phyloP scores from a whole-genome alignment of 37 sponge, comb jelly and placozoan genomes.

The Diacarnus erythraeanus region DNA sequence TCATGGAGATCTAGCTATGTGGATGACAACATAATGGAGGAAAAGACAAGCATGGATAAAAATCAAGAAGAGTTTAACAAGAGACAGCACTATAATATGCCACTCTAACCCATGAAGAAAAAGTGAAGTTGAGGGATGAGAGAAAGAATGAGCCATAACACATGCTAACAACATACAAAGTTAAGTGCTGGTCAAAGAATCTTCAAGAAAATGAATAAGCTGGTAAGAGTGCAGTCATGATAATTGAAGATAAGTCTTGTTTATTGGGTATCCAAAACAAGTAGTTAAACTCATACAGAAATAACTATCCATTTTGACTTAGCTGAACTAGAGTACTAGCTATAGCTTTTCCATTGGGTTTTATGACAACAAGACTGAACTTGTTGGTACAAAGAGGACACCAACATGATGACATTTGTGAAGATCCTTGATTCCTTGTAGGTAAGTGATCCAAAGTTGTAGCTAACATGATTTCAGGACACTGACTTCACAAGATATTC shows the following conservation, averaged over 20 bases:
- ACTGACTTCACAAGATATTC: no score
- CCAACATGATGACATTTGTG: no score
- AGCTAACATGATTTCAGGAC: no score
- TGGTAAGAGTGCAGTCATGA: not conserved
- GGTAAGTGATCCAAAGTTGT: no score
- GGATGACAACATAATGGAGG: no score
- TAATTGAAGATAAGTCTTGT: no score
- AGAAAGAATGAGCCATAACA: not conserved
- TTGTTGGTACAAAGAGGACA: not conserved
- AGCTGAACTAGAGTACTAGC: not conserved
- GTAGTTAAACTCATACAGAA: no score
- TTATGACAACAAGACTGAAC: not conserved
- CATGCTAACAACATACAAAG: not conserved
- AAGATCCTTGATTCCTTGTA: no score
- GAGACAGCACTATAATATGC: not conserved
- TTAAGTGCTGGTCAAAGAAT: not conserved
- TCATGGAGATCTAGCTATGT: no score
- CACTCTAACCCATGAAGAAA: not conserved
- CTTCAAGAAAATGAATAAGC: not conserved
- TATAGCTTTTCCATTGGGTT: not conserved
- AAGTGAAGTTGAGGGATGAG: not conserved
- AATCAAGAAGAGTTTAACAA: not conserved
- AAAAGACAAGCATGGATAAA: not conserved
- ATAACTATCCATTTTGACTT: not conserved
- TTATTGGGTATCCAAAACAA: no score